Base-by-base conservation (phyloP, 2,113 vertebrate species). In the Pteruthius melanotis region DNA sequence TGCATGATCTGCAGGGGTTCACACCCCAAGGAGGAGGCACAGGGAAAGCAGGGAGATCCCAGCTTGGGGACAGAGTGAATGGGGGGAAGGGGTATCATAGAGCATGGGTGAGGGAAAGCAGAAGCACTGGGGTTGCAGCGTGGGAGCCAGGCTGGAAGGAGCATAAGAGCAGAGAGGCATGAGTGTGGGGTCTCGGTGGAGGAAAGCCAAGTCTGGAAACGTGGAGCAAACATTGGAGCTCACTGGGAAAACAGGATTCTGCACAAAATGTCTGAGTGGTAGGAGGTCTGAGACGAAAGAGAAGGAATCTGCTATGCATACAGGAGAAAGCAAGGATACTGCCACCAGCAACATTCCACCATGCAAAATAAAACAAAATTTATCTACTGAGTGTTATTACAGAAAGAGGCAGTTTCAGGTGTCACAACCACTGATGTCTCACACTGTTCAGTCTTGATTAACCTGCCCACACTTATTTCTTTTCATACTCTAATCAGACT, bases 1-100 rank as follows among this genome's bases (percentile, higher is more conserved):
- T 69, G 10, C 0, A 1, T 4, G 26, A 35, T 72, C 57, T 64
- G 63, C 42, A 53, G 40, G 45, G 70, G 70, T 3, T 5, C 11
- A n/a, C 15, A 23, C 2, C 8, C 8, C 0, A 0, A 60, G n/a
- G 26, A 81, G 6, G 6, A 31, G 12, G 13, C 27, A 78, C 6
- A 13, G 47, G 14, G 52, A 83, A 63, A 77, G 21, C 47, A 74
- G 27, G 19, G 42, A 52, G 11, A 50, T 19, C 50, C 37, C 16
- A 5, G 15, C 37, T 15, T 64, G 15, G 45, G 28, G 26, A 76
- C 5, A 61, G 37, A 80, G 17, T 52, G 11, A 57, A 66, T 2
- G 6, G 30, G 8, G 4, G 7, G 24, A 40, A 21, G 10, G 5
- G 7, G 2, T 42, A 2, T 24, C 45, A 57, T 13, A 54, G 44